Evolutionary conservation across 2,888 invertebrate genomes (phyloP).

Genomic region (Athalia rosae): DNA sequence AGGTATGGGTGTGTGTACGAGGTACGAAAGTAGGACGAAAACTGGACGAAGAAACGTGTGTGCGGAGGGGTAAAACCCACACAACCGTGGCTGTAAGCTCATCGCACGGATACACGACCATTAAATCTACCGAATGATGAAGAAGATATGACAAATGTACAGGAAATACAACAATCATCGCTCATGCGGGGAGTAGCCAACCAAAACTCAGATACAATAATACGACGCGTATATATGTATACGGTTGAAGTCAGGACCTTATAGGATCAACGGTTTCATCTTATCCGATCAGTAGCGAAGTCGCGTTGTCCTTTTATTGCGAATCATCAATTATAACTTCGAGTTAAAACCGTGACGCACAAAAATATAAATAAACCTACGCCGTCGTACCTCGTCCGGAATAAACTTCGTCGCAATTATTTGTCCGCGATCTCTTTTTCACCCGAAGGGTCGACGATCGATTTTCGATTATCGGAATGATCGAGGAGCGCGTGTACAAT

Average conservation of each 20-base stretch:
- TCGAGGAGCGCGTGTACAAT: too few relatives aligned
- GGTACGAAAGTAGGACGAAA: neutral
- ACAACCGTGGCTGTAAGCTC: neutral
- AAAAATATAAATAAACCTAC: too few relatives aligned
- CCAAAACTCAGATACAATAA: neutral
- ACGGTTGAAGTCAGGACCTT: constrained; percentile 28
- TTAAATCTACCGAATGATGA: constrained; percentile 13
- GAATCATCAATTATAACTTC: constrained; percentile 28
- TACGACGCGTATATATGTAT: too few relatives aligned
- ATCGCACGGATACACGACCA: neutral
- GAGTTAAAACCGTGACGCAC: neutral
- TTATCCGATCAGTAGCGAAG: constrained; percentile 46
- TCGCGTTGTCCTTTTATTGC: constrained; percentile 17
- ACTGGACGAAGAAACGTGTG: constrained; percentile 6
- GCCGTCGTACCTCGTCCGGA: too few relatives aligned
- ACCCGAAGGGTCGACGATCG: too few relatives aligned
- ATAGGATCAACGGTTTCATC: constrained; percentile 42
- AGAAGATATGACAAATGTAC: constrained; percentile 45
- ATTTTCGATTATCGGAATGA: too few relatives aligned
- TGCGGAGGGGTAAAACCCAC: constrained; percentile 15
- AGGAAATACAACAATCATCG: constrained; percentile 43
- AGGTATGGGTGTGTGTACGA: neutral
- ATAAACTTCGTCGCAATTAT: too few relatives aligned
- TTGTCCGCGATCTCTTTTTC: too few relatives aligned
- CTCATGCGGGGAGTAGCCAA: constrained; percentile 37